A percentile compares a stretch with the other conserved stretches of the same genome.
These are phyloP conservation scores for Eilema caniola DNA, from an alignment of 2,888 invertebrate species.

Conservation along the genomic window DNA sequence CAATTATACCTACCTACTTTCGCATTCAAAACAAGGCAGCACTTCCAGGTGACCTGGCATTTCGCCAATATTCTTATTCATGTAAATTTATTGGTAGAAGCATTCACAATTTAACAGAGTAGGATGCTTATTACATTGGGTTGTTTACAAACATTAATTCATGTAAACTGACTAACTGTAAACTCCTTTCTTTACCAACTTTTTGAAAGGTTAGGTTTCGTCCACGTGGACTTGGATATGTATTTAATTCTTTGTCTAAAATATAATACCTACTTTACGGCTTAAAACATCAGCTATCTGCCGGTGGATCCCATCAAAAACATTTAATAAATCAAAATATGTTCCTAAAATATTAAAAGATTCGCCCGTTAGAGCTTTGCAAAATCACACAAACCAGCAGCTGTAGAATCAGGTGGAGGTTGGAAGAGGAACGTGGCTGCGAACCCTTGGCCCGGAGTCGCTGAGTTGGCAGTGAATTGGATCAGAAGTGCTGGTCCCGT, in stretches of 20 bases:
- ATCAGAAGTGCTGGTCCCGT: conserved; percentile 93
- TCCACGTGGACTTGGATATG: too few species aligned
- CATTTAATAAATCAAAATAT: too few species aligned
- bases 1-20: too few species aligned
- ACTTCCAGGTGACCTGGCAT: conserved; percentile 60
- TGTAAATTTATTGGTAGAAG: conserved; percentile 61
- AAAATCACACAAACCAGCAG: conserved; percentile 69
- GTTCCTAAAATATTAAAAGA: too few species aligned
- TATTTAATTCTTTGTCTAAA: too few species aligned
- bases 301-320: too few species aligned
- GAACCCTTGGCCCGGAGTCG: conserved; percentile 92
- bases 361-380: not conserved
- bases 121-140: conserved; percentile 56
- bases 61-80: conserved; percentile 71
- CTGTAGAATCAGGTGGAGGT: conserved; percentile 84
- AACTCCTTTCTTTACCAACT: not conserved
- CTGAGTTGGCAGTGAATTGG: conserved; percentile 95
- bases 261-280: too few species aligned
- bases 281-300: too few species aligned
- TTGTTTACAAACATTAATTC: conserved; percentile 24
- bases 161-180: too few species aligned
- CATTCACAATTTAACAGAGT: conserved; percentile 62
- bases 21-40: conserved; percentile 54
- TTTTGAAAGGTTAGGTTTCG: not conserved
- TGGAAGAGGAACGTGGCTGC: conserved; percentile 92